Conservation (phyloP, 53 echinoderm and acorn worm genomes). For the Echinometra lucunter region DNA sequence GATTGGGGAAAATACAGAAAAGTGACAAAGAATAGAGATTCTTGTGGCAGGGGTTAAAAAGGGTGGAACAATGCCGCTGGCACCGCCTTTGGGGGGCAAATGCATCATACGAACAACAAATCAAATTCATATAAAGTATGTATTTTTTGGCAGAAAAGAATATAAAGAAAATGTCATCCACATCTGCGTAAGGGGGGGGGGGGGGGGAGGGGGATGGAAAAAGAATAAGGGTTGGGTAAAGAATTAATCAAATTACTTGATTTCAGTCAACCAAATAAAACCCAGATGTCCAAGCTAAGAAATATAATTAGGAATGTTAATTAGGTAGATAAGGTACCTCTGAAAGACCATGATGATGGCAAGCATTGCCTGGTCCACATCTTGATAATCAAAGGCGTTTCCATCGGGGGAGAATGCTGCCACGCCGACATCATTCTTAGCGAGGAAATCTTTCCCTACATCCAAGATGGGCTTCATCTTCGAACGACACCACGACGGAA, state of each 20-base stretch:
- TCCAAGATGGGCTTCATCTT: constrained; percentile 80
- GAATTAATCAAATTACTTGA: neutral
- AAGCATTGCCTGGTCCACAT: constrained; percentile 78
- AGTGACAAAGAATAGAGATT: no score
- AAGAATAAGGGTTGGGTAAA: neutral
- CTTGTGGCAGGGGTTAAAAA: no score
- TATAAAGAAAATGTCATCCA: no score
- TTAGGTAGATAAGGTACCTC: constrained; percentile 66
- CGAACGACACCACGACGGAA: neutral
- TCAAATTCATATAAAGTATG: no score
- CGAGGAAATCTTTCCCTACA: constrained; percentile 62
- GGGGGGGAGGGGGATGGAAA: neutral
- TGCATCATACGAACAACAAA: no score
- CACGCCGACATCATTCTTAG: constrained; percentile 69
- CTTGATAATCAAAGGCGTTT: constrained; percentile 50
- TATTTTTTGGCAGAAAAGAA: no score
- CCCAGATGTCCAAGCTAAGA: neutral
- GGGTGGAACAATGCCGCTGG: no score
- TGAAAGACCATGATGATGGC: constrained; percentile 81
- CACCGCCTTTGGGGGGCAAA: no score
- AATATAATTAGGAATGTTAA: neutral
- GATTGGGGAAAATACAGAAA: no score
- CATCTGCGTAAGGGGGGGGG: neutral
- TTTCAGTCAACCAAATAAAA: neutral
- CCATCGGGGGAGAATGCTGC: constrained; percentile 74